Evolutionary conservation across 2,113 vertebrate species (phyloP).

Genomic region (Hylia prasina): DNA sequence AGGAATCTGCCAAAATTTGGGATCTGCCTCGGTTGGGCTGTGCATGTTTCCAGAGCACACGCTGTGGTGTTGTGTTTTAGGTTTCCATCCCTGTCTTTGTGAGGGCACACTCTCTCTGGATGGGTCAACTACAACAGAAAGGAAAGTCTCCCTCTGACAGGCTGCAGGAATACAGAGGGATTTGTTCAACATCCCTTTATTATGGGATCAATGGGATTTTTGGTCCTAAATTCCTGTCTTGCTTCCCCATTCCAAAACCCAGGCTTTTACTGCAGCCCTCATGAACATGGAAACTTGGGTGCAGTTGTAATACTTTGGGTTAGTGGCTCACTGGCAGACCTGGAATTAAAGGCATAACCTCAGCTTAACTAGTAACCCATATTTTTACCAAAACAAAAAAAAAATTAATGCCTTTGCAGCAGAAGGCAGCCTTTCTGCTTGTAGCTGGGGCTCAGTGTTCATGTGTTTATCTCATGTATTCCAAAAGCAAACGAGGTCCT

Average conservation of each 20-base stretch:
- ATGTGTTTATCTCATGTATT: background rate
- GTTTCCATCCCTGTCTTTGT: background rate
- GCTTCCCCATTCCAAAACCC: background rate
- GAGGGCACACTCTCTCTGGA: background rate
- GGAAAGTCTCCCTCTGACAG: background rate
- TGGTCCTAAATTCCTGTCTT: background rate
- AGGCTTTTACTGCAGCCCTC: background rate
- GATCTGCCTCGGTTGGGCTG: background rate
- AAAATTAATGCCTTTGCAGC: background rate
- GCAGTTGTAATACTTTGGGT: background rate
- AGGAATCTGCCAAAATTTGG: conserved; percentile 45
- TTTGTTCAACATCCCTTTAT: background rate
- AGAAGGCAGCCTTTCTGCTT: background rate
- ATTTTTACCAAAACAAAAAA: background rate
- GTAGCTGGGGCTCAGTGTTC: background rate
- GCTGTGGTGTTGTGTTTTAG: background rate
- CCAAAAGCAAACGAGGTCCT: conserved; percentile 3
- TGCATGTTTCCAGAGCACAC: background rate
- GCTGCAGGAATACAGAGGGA: background rate
- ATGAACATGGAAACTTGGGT: background rate
- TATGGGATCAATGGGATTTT: background rate
- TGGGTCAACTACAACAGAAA: background rate
- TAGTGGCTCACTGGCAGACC: background rate
- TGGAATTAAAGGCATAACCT: background rate
- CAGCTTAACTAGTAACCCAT: background rate